Evolutionary conservation across 2,888 invertebrate species (phyloP).

Genomic region (Sepiola atlantica): DNA sequence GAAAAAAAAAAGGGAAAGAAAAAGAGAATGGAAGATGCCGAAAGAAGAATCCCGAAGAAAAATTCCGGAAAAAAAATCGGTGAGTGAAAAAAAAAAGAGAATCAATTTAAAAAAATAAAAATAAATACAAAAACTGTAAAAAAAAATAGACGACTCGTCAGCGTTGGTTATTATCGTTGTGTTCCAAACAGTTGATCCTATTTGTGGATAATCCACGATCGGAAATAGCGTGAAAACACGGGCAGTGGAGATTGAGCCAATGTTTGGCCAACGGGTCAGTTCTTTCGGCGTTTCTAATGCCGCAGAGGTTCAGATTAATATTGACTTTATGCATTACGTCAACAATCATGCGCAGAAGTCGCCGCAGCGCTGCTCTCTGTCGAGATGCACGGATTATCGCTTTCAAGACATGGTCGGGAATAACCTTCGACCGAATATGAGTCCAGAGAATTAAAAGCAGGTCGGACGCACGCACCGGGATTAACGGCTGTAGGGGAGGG

Average conservation of each 20-base stretch:
- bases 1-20: too few species aligned
- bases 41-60: too few species aligned
- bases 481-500: background rate
- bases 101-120: too few species aligned
- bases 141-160: too few species aligned
- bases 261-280: background rate
- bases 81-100: too few species aligned
- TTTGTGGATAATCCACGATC: conserved; percentile 1
- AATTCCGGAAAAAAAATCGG: too few species aligned
- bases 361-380: background rate
- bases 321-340: background rate
- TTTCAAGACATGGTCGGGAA: background rate
- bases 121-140: too few species aligned
- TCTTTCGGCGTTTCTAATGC: background rate
- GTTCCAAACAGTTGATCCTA: background rate
- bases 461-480: background rate
- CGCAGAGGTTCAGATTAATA: conserved; percentile 6
- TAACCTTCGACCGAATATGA: conserved; percentile 23
- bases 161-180: background rate
- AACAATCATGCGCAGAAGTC: background rate
- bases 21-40: too few species aligned
- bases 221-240: conserved; percentile 13
- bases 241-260: background rate
- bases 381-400: background rate
- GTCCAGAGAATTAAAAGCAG: background rate